These are phyloP conservation scores for Graphium colonna DNA, from an alignment of 2,888 invertebrate genomes.

Conservation along the genomic window DNA sequence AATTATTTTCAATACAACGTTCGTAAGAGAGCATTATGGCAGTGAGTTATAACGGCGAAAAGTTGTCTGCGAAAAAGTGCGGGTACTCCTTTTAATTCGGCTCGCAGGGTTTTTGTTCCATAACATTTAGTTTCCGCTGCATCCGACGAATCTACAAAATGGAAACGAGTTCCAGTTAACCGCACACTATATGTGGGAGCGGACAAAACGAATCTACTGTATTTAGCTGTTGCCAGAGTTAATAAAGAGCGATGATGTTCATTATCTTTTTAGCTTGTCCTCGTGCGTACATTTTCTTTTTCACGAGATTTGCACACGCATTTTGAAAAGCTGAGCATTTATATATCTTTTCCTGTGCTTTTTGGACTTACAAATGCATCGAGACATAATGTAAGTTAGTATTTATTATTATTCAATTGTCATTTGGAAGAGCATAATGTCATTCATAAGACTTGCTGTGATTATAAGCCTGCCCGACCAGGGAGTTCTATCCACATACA, in stretches of 20 bases:
- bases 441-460: no score
- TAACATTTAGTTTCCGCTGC: slow-evolving; percentile 22
- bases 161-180: slow-evolving; percentile 22
- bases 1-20: slow-evolving; percentile 15
- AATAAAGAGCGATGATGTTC: slow-evolving; percentile 7
- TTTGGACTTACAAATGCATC: no score
- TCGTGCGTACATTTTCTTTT: no score
- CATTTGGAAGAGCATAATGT: no score
- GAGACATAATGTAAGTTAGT: no score
- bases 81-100: slow-evolving; percentile 10
- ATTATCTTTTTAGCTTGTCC: not conserved
- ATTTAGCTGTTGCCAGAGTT: slow-evolving; percentile 9
- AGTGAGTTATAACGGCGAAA: slow-evolving; percentile 14
- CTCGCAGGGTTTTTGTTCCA: slow-evolving; percentile 16
- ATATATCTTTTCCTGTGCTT: no score
- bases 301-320: not conserved
- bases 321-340: not conserved
- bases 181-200: slow-evolving; percentile 10
- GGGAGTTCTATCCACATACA: no score
- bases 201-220: slow-evolving; percentile 20
- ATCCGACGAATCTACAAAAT: slow-evolving; percentile 18
- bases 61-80: slow-evolving; percentile 2
- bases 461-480: no score
- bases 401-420: no score
- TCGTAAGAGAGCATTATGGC: slow-evolving; percentile 1